A percentile compares a stretch with the other conserved stretches of the same genome.
Evolutionary conservation across 2,888 invertebrate genomes (phyloP).

Genomic region (Catocala sponsa): DNA sequence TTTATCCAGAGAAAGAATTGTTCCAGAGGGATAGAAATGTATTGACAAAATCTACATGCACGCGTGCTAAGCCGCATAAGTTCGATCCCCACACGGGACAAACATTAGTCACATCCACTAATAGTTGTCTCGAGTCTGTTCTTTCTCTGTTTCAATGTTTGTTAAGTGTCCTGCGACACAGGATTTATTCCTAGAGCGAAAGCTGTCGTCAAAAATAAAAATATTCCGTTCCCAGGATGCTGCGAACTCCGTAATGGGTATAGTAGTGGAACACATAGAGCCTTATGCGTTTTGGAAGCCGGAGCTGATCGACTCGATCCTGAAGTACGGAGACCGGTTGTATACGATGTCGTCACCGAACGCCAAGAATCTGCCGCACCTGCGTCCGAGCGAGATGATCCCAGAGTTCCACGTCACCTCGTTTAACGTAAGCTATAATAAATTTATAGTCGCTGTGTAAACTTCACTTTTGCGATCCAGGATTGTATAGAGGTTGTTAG

Average conservation of each 20-base stretch:
- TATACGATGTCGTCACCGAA: constrained; percentile 80
- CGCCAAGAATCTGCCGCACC: constrained; percentile 60
- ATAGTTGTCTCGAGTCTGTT: too few relatives aligned
- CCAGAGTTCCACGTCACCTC: constrained; percentile 74
- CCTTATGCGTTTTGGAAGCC: constrained; percentile 87
- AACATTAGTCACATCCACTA: too few relatives aligned
- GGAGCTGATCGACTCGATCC: constrained; percentile 86
- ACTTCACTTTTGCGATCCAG: too few relatives aligned
- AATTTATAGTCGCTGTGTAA: too few relatives aligned
- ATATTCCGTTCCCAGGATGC: constrained; percentile 76
- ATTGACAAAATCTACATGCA: too few relatives aligned
- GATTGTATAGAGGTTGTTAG: too few relatives aligned
- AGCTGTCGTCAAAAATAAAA: neutral
- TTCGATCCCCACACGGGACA: too few relatives aligned
- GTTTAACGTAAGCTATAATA: constrained; percentile 80
- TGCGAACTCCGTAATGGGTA: constrained; percentile 87
- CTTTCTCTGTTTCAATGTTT: too few relatives aligned
- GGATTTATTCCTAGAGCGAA: neutral
- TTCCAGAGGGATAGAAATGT: too few relatives aligned
- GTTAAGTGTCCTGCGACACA: too few relatives aligned
- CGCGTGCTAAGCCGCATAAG: too few relatives aligned
- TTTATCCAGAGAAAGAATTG: too few relatives aligned
- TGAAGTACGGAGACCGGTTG: constrained; percentile 90
- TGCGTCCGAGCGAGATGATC: constrained; percentile 62
- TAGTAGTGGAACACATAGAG: constrained; percentile 88